Conservation (phyloP, 2,113 vertebrate genomes). For the Corvus cornix region DNA sequence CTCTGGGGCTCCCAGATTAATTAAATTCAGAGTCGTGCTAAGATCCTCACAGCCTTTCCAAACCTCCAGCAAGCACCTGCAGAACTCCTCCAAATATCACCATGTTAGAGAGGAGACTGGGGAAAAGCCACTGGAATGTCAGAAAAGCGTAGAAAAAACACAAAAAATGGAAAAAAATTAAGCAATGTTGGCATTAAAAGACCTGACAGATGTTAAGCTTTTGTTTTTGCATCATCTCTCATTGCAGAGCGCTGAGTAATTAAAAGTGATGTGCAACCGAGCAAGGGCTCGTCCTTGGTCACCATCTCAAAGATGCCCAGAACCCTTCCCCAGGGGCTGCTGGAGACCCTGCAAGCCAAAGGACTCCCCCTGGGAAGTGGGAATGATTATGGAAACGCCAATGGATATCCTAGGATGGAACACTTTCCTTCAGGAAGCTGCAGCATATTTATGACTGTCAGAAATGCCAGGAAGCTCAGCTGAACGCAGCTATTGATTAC, state of each 20-base stretch:
- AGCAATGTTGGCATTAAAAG: neutral
- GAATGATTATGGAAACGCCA: neutral
- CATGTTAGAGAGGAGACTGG: neutral
- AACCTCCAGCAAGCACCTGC: neutral
- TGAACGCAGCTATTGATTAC: neutral
- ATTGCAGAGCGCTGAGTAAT: neutral
- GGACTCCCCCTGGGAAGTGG: accelerated
- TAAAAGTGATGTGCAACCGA: neutral
- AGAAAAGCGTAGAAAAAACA: neutral
- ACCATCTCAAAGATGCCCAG: accelerated
- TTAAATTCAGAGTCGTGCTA: neutral
- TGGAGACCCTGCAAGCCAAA: neutral
- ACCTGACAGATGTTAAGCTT: neutral
- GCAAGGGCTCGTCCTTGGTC: neutral
- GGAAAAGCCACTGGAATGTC: neutral
- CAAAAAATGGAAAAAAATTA: neutral
- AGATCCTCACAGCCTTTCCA: neutral
- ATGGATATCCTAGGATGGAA: neutral
- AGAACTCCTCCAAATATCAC: neutral
- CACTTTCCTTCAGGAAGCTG: neutral
- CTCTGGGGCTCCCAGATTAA: neutral
- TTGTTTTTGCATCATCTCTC: neutral
- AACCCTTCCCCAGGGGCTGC: neutral
- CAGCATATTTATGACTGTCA: neutral
- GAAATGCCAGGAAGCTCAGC: neutral